phyloP scores from a whole-genome alignment of 2,797 vertebrate genomes.

The Cephalopachus bancanus region DNA sequence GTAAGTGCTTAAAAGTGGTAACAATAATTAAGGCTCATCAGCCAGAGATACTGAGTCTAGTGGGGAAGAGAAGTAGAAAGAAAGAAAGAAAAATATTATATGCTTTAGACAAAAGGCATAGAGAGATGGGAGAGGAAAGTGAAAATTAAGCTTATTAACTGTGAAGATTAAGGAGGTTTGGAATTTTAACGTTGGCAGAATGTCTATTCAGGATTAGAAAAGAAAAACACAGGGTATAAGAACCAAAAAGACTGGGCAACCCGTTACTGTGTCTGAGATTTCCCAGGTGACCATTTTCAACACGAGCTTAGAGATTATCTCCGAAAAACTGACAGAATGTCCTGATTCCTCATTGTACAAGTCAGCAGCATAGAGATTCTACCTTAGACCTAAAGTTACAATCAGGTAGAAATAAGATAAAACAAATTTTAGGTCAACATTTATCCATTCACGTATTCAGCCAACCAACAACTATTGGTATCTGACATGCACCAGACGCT shows the following conservation, averaged over 20 bases:
- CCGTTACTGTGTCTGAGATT: background rate
- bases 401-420: background rate
- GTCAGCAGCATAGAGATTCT: background rate
- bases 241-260: background rate
- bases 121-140: background rate
- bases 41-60: background rate
- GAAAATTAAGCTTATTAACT: background rate
- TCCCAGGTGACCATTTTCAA: background rate
- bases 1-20: slow-evolving; percentile 1
- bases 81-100: no score
- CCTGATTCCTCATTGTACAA: background rate
- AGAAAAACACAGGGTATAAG: background rate
- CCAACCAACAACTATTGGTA: background rate
- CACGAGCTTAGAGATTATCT: background rate
- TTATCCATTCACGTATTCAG: background rate
- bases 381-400: background rate
- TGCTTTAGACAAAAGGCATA: background rate
- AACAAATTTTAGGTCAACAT: slow-evolving; percentile 8
- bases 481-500: background rate
- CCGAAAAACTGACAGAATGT: background rate
- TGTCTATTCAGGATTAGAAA: background rate
- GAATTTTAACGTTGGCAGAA: background rate
- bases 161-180: background rate
- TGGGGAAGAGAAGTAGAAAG: background rate
- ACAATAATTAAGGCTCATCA: background rate